phyloP scores from a whole-genome alignment of 2,888 invertebrate genomes.

The Trachelus tabidus region DNA sequence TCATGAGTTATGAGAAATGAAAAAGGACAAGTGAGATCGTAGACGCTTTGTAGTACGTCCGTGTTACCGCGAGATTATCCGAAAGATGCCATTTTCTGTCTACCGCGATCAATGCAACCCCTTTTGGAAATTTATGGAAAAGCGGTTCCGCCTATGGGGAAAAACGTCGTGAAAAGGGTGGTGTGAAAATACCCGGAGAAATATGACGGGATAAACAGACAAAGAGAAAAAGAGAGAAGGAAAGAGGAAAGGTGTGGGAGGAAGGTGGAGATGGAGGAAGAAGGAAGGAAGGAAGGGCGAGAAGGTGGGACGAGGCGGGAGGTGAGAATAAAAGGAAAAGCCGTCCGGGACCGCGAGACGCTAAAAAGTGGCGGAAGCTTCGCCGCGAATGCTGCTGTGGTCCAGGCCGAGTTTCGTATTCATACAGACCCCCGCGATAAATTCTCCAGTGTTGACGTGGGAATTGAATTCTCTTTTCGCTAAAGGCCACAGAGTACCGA shows the following conservation, averaged over 20 bases:
- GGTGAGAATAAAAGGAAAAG: slow-evolving; percentile 10
- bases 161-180: neutral
- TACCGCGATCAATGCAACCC: neutral
- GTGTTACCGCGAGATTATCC: neutral
- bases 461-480: slow-evolving; percentile 55
- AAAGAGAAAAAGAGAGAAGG: neutral
- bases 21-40: neutral
- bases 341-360: neutral
- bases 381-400: slow-evolving; percentile 19
- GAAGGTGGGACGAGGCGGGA: neutral
- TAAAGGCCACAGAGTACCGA: slow-evolving; percentile 12
- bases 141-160: neutral
- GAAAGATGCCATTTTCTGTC: neutral
- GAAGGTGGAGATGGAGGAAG: neutral
- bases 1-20: neutral
- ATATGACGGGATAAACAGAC: neutral
- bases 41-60: neutral
- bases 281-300: neutral
- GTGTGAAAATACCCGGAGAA: neutral
- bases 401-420: slow-evolving; percentile 42
- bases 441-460: slow-evolving; percentile 55
- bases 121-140: slow-evolving; percentile 1
- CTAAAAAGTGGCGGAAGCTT: slow-evolving; percentile 2
- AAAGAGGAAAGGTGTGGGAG: slow-evolving; percentile 4
- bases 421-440: slow-evolving; percentile 48